These are phyloP conservation scores for Laspeyria flexula DNA, from an alignment of 2,888 invertebrate species.

Conservation along the genomic window DNA sequence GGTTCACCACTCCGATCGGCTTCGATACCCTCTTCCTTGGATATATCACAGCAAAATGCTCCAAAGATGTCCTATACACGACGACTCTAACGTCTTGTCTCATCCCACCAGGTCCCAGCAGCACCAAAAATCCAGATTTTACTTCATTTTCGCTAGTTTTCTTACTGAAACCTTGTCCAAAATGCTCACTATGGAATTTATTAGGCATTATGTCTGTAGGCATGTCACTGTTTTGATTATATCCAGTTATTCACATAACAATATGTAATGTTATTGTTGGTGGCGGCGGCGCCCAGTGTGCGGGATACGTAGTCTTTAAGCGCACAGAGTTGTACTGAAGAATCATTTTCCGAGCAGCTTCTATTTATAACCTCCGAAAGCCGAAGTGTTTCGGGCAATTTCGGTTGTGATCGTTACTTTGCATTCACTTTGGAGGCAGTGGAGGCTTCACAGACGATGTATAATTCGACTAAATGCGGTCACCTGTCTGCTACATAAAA, in stretches of 20 bases:
- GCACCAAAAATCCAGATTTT: slow-evolving; percentile 87
- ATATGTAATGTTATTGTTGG: slow-evolving; percentile 50
- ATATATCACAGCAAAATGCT: slow-evolving; percentile 88
- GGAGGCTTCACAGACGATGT: slow-evolving; percentile 46
- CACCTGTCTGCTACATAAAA: slow-evolving; percentile 23
- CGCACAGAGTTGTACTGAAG: slow-evolving; percentile 60
- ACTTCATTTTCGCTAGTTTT: slow-evolving; percentile 83
- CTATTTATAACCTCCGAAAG: slow-evolving; percentile 61
- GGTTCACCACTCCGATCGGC: slow-evolving; percentile 87
- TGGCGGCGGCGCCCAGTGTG: slow-evolving; percentile 34
- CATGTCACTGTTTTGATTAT: slow-evolving; percentile 66
- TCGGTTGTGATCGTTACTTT: slow-evolving; percentile 66
- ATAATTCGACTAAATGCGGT: slow-evolving; percentile 34
- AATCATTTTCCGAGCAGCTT: slow-evolving; percentile 53
- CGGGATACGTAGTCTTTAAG: slow-evolving; percentile 39
- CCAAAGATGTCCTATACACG: slow-evolving; percentile 87
- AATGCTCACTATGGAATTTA: slow-evolving; percentile 63
- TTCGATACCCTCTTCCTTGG: slow-evolving; percentile 88
- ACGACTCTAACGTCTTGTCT: slow-evolving; percentile 87
- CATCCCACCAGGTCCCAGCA: slow-evolving; percentile 85
- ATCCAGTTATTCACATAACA: slow-evolving; percentile 53
- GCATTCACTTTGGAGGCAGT: slow-evolving; percentile 62
- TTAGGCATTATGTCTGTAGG: slow-evolving; percentile 71
- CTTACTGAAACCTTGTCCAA: slow-evolving; percentile 66
- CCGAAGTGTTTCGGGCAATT: slow-evolving; percentile 56